Base-by-base conservation (phyloP, 2,797 vertebrate species). In the Petrocephalus schoutedeni region DNA sequence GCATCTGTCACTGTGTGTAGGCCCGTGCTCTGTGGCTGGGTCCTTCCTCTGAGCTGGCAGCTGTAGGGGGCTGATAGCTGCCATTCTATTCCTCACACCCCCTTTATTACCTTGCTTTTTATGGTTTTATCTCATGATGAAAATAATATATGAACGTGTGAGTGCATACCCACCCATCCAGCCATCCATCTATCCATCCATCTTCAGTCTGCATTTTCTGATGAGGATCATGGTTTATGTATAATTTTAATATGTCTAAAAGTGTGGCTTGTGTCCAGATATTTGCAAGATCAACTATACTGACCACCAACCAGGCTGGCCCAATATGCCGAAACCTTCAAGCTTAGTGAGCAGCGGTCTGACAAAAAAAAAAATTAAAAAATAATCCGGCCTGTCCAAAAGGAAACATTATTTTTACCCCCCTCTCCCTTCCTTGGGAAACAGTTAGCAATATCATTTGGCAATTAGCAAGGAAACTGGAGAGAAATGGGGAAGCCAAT, bases 401-500 rank as follows among this genome's bases (percentile, higher is more conserved):
- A 94, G 77, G 90, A 91, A 91, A 89, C 89, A 90, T 93, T 91
- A 94, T 94, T 93, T 93, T 94, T 54, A 41, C 1, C 10, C 64
- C 36, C 71, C 64, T n/a, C 28, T n/a, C 67, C 93, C 94, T 93
- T 95, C 95, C 92, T 90, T 91, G 89, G 92, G 92, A 93, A 95
- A 95, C 91, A 92, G 94, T 95, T 95, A 92, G 93, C 93, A 96
- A 96, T 96, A 96, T 96, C 95, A 93, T 93, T 53, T 92, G 93
- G 93, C 95, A 96, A 96, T 96, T 96, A 96, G 94, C 93, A 94
- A 93, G 94, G 95, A 96, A 96, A 95, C 92, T 92, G 95, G 95
- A 96, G 94, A 95, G 95, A 95, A 96, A 96, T 95, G 92, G 95
- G 95, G 95, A 95, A 96, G 95, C 95, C 96, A 97, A 97, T 96